Evolutionary conservation across 37 sponge, comb jelly and placozoan species (phyloP).

Genomic region (Crambe crambe): DNA sequence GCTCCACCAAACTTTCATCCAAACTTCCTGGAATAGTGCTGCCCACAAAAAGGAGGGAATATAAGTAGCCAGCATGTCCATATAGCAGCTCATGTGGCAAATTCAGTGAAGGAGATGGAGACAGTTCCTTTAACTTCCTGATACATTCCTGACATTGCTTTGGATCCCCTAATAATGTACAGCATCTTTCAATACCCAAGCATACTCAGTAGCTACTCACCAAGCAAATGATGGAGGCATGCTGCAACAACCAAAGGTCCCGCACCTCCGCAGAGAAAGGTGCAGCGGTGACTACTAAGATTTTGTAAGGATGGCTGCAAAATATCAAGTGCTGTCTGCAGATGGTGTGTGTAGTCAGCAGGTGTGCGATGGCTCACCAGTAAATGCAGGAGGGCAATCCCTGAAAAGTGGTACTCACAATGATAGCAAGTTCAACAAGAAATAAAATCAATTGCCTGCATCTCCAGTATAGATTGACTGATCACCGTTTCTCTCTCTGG

Average conservation of each 20-base stretch:
- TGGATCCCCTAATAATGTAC: not conserved
- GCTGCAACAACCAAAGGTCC: slow-evolving; percentile 86
- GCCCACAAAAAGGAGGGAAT: slow-evolving; percentile 82
- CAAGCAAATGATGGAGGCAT: slow-evolving; percentile 55
- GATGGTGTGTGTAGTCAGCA: slow-evolving; percentile 6
- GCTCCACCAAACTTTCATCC: slow-evolving; percentile 49
- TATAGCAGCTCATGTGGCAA: slow-evolving; percentile 87
- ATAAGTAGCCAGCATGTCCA: slow-evolving; percentile 89
- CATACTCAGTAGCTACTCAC: not conserved
- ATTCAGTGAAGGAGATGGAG: slow-evolving; percentile 2
- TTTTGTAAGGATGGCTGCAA: slow-evolving; percentile 37
- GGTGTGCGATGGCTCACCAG: no score
- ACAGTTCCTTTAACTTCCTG: slow-evolving; percentile 23
- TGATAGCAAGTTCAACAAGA: not conserved
- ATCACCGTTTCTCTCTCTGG: not conserved
- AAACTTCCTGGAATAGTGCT: slow-evolving; percentile 59
- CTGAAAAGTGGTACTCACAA: slow-evolving; percentile 25
- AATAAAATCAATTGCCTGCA: slow-evolving; percentile 11
- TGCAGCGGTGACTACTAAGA: slow-evolving; percentile 37
- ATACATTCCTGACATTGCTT: slow-evolving; percentile 16
- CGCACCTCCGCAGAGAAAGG: slow-evolving; percentile 91
- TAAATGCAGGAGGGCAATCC: slow-evolving; percentile 78
- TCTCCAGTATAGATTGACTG: slow-evolving; percentile 56
- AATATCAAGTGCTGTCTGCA: slow-evolving; percentile 37
- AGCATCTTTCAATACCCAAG: not conserved